These are phyloP conservation scores for Alligator mississippiensis DNA, from an alignment of 2,113 vertebrate species.

Conservation along the genomic window DNA sequence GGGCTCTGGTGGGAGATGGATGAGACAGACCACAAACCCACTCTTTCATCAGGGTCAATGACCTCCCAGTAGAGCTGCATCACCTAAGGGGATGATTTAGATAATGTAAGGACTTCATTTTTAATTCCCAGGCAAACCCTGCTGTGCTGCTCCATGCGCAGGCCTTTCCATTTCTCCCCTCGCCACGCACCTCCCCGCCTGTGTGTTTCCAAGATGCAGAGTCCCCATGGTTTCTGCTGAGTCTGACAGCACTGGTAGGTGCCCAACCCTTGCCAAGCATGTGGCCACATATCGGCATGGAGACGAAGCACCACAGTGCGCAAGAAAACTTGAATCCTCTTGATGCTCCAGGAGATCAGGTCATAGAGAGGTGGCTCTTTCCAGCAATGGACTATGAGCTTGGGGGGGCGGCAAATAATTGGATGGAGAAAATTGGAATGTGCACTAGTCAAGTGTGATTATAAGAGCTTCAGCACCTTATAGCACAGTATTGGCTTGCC, in stretches of 20 bases:
- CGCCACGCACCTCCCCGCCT: neutral
- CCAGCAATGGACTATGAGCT: neutral
- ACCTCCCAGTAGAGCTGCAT: neutral
- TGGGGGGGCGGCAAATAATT: neutral
- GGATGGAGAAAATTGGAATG: neutral
- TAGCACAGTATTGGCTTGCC: neutral
- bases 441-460: neutral
- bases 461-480: neutral
- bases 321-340: neutral
- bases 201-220: neutral
- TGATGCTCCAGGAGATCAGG: neutral
- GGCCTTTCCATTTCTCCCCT: no score
- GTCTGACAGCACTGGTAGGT: neutral
- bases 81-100: neutral
- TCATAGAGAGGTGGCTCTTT: neutral
- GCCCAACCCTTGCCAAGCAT: neutral
- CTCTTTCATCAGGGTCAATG: neutral
- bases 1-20: neutral
- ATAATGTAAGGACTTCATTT: neutral
- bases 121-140: neutral
- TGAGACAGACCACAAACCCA: neutral
- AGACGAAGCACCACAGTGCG: neutral
- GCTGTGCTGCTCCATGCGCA: neutral
- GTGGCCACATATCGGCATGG: accelerated
- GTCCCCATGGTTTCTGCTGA: neutral